Base-by-base conservation (phyloP, 2,113 vertebrate species). In the Malurus cyaneus region DNA sequence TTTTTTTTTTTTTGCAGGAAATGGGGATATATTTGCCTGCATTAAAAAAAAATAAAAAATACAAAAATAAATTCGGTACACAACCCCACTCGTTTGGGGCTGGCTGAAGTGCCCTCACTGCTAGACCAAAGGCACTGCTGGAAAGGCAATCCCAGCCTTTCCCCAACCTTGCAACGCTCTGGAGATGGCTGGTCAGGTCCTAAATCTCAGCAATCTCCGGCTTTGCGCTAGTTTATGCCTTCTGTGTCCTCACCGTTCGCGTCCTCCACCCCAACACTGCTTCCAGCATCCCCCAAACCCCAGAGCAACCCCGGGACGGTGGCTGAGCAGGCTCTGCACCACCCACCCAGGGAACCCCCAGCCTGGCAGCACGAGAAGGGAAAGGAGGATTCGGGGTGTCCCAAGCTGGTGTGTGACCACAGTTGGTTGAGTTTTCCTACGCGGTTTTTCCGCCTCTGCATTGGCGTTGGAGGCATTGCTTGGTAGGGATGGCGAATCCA, bases 21-120 rank as follows among this genome's bases (percentile, higher is more conserved):
- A 16, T 88, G 95, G 88, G 92, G 88, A 93, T 93, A 89, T 93
- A 88, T 93, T 94, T 94, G 80, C 95, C 95, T 95, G 96, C 96
- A 93, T 92, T 81, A 86, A 83, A 96, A 93, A 92, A 52, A 66
- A 32, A 42, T 36, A 18, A 36, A 28, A 20, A 19, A 44, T 21
- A 47, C 39, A 39, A 8, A 18, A 18, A 28, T 8, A 46, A 76
- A 28, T 46, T 46, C n/a, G n/a, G 36, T 89, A 93, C 41, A 69
- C 41, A 76, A 87, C 89, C 93, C 93, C 87, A 88, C 82, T 90
- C 0, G 5, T n/a, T n/a, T 83, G 67, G 74, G 87, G 87, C 71
- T 94, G 94, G 87, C 92, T 85, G 50, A 96, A 93, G 87, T 91
- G 93, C 93, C 89, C 92, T 96, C 92, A 92, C 89, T 94, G 79